phyloP scores from a whole-genome alignment of 1,140 invertebrate genomes.

The Drosophila rufa region DNA sequence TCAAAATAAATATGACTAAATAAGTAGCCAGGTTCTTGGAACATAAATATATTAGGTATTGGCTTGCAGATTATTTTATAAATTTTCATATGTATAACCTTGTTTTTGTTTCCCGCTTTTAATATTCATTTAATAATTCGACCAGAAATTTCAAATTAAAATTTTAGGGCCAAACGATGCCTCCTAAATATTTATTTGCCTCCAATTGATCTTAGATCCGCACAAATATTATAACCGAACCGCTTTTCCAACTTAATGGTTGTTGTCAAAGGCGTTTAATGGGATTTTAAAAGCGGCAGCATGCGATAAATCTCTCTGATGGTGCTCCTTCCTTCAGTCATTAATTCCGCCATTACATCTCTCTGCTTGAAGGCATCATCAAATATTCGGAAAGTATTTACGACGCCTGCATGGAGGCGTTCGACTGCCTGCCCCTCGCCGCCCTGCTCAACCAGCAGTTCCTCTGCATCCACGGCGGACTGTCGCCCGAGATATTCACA shows the following conservation, averaged over 20 bases:
- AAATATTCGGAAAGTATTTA: constrained; percentile 99
- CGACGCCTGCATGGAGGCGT: constrained; percentile 99
- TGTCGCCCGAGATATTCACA: constrained; percentile 99
- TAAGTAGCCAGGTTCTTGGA: not conserved
- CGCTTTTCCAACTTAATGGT: constrained; percentile 9
- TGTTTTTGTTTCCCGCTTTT: not conserved
- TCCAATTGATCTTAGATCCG: constrained; percentile 2
- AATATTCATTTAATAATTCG: not conserved
- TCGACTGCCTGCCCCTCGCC: constrained; percentile 99
- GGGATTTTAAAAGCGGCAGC: constrained; percentile 30
- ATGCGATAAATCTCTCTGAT: constrained; percentile 40
- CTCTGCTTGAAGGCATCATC: constrained; percentile 94
- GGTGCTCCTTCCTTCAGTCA: constrained; percentile 2
- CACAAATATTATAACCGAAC: constrained; percentile 1
- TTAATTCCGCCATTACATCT: constrained; percentile 25
- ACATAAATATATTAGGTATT: not conserved
- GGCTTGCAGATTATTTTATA: not conserved
- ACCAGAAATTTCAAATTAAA: constrained; percentile 2
- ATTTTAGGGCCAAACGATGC: not conserved
- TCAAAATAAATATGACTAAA: not conserved
- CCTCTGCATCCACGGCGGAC: constrained; percentile 99
- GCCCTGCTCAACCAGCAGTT: constrained; percentile 99
- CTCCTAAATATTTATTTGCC: not conserved
- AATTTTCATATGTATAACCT: not conserved
- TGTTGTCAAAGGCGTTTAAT: constrained; percentile 34